A percentile compares a stretch with the other conserved stretches of the same genome.
Conservation (phyloP, 2,888 invertebrate genomes). For the Atherix ibis region DNA sequence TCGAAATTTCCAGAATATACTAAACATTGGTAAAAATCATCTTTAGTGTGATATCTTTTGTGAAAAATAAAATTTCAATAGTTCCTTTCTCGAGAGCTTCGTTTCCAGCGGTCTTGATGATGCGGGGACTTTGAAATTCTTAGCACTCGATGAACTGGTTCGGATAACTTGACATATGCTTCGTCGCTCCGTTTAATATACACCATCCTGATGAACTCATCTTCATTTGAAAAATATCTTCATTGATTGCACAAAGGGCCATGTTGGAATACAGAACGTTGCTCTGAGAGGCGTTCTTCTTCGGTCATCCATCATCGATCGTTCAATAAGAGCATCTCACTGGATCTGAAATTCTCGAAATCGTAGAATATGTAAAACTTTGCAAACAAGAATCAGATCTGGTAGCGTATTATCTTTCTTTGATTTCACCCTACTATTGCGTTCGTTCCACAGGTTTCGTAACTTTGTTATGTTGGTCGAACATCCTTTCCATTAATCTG, state of each 20-base stretch:
- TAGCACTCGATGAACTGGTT: not conserved
- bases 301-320: not conserved
- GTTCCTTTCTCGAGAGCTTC: not conserved
- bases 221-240: not conserved
- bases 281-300: not conserved
- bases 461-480: too few species aligned
- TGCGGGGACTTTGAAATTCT: not conserved
- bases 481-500: too few species aligned
- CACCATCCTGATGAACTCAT: not conserved
- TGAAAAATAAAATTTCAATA: not conserved
- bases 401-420: too few species aligned
- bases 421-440: too few species aligned
- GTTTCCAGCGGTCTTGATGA: not conserved
- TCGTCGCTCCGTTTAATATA: not conserved
- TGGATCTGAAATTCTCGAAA: too few species aligned
- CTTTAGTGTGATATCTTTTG: not conserved
- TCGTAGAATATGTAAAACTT: too few species aligned
- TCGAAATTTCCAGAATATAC: not conserved
- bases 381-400: too few species aligned
- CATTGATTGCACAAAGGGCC: not conserved
- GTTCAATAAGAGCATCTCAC: too few species aligned
- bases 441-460: too few species aligned
- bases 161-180: not conserved
- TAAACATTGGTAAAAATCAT: not conserved
- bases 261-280: not conserved